phyloP scores from a whole-genome alignment of 2,113 vertebrate genomes.

The Parus major region DNA sequence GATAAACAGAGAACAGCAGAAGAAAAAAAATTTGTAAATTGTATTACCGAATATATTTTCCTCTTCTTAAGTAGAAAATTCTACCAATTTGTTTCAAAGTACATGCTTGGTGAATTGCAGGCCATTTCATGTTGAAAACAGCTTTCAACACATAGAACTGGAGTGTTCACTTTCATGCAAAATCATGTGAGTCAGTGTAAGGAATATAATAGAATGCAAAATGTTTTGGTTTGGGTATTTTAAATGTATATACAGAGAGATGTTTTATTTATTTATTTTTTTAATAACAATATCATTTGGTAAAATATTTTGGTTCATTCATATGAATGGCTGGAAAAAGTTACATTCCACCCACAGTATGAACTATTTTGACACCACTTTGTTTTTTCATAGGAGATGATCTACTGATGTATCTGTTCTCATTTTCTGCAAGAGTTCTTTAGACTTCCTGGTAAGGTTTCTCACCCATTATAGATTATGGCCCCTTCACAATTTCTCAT shows the following conservation, averaged over 20 bases:
- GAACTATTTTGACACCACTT: neutral
- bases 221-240: neutral
- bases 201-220: neutral
- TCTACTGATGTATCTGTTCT: neutral
- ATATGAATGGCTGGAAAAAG: neutral
- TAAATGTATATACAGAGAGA: neutral
- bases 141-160: neutral
- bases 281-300: rapidly evolving
- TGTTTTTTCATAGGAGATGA: neutral
- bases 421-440: neutral
- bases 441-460: neutral
- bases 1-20: neutral
- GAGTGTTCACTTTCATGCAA: neutral
- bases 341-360: neutral
- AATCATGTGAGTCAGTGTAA: neutral
- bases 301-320: neutral
- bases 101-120: neutral
- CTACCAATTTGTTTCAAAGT: neutral
- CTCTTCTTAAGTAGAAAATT: neutral
- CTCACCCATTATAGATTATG: neutral
- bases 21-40: neutral
- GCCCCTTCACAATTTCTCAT: neutral
- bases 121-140: neutral
- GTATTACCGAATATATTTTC: neutral
- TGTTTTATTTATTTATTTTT: neutral